Evolutionary conservation across 2,113 vertebrate species (phyloP).

Genomic region (Gorilla gorilla): DNA sequence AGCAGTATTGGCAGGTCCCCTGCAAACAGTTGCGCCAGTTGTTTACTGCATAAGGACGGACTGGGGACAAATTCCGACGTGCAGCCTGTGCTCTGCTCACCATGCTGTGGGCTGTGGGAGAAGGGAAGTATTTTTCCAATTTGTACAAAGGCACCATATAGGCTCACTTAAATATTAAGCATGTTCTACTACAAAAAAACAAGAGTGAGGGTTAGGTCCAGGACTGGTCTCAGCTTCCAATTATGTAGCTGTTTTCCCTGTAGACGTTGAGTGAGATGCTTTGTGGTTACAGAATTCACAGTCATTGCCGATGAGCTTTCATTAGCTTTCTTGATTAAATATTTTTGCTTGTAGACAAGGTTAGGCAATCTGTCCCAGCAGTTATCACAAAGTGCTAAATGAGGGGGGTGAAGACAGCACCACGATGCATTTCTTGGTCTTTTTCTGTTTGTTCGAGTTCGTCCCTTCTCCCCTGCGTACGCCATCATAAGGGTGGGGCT

Average conservation of each 20-base stretch:
- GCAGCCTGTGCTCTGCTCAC: background rate
- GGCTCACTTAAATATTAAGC: background rate
- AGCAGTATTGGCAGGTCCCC: background rate
- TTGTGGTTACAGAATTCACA: background rate
- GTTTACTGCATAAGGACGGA: background rate
- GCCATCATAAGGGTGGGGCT: background rate
- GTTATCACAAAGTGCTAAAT: background rate
- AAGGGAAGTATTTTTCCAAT: background rate
- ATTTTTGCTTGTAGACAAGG: background rate
- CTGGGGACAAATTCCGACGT: too few species aligned
- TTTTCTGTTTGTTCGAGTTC: background rate
- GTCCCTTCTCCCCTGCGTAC: background rate
- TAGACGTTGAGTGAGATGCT: background rate
- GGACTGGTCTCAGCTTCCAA: background rate
- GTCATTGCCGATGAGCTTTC: too few species aligned
- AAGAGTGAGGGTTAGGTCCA: background rate
- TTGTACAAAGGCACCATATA: fast-evolving
- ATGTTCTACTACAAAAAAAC: too few species aligned
- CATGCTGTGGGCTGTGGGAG: background rate
- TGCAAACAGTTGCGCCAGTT: background rate
- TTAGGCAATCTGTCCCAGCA: background rate
- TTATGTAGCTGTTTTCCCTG: background rate
- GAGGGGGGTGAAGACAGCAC: background rate
- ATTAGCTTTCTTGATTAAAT: background rate
- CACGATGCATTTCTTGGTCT: background rate